These are phyloP conservation scores for Peromyscus eremicus DNA, from an alignment of 2,797 vertebrate genomes.

Conservation along the genomic window DNA sequence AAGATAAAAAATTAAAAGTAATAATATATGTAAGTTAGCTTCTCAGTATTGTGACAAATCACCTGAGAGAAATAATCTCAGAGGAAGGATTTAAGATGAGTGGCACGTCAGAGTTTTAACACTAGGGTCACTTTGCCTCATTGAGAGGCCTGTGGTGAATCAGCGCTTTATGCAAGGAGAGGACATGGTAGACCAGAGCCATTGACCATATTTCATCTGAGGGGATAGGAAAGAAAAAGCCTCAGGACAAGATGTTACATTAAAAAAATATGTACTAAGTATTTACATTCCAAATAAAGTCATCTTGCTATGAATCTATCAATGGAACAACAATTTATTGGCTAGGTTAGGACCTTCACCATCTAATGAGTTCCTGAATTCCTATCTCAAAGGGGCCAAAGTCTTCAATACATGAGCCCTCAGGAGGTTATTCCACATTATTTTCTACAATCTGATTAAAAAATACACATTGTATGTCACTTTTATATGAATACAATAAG, in stretches of 20 bases:
- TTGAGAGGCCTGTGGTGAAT: background rate
- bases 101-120: background rate
- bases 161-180: background rate
- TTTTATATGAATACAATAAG: background rate
- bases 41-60: background rate
- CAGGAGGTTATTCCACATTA: background rate
- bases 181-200: background rate
- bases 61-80: too few species aligned
- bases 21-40: background rate
- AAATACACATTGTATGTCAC: background rate
- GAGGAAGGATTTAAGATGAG: background rate
- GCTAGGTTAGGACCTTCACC: background rate
- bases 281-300: background rate
- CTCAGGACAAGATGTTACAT: background rate
- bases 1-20: background rate
- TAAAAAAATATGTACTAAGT: background rate
- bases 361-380: background rate
- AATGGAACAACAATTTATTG: background rate
- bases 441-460: background rate
- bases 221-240: background rate
- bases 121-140: background rate
- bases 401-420: background rate
- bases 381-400: background rate
- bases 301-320: background rate
- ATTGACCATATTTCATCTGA: background rate